A percentile compares a stretch with the other conserved stretches of the same genome.
Evolutionary conservation across 2,113 vertebrate species (phyloP).

Genomic region (Leuciscus idus): DNA sequence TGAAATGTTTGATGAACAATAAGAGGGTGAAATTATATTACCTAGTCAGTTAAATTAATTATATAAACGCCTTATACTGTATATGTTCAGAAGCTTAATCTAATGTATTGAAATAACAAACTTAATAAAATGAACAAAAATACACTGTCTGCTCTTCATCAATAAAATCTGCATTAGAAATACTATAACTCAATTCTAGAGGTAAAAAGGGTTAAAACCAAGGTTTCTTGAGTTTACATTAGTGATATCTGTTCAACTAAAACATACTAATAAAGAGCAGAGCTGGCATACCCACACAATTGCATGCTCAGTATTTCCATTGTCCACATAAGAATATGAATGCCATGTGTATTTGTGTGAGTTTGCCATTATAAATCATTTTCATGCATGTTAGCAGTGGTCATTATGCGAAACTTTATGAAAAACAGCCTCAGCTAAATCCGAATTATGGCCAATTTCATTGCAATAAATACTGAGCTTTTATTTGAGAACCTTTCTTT

Average conservation of each 20-base stretch:
- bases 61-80: not conserved
- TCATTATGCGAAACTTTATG: not conserved
- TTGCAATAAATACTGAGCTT: not conserved
- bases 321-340: not conserved
- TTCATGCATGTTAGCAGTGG: not conserved
- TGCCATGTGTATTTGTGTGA: not conserved
- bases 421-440: not conserved
- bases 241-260: not conserved
- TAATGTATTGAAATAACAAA: constrained; percentile 10
- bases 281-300: not conserved
- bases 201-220: not conserved
- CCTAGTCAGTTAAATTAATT: not conserved
- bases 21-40: not conserved
- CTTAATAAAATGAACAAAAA: constrained; percentile 1
- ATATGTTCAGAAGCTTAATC: constrained; percentile 7
- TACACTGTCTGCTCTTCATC: not conserved
- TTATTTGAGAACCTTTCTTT: not conserved
- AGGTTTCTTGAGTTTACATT: not conserved
- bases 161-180: not conserved
- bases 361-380: not conserved
- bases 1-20: not conserved
- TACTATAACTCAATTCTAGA: not conserved
- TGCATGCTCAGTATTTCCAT: not conserved
- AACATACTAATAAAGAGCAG: not conserved
- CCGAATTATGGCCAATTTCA: not conserved